phyloP scores from a whole-genome alignment of 2,797 vertebrate species.

The Neostethus bicornis region DNA sequence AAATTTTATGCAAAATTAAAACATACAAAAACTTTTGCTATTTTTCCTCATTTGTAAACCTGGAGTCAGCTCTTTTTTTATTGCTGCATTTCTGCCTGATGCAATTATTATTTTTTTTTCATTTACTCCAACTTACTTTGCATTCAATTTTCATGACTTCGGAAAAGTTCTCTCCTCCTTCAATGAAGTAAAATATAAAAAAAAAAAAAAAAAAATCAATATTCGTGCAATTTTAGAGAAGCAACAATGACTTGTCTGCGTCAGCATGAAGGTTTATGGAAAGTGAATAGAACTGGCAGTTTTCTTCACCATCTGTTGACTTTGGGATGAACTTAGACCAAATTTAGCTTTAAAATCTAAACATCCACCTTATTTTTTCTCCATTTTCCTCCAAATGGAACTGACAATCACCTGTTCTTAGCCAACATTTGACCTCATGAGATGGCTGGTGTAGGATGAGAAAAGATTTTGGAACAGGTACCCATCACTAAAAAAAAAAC shows the following conservation, averaged over 20 bases:
- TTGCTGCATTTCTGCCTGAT: constrained; percentile 13
- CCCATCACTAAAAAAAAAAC: constrained; percentile 90
- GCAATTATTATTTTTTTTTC: constrained; percentile 16
- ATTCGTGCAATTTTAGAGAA: constrained; percentile 6
- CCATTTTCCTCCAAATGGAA: constrained; percentile 78
- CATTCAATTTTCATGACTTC: constrained; percentile 30
- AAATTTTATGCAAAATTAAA: neutral
- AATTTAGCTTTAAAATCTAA: neutral
- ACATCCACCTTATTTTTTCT: neutral
- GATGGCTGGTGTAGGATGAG: constrained; percentile 84
- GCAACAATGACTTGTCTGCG: neutral
- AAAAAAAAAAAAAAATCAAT: neutral
- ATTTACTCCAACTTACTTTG: constrained; percentile 20
- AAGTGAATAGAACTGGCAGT: neutral
- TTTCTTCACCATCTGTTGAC: neutral
- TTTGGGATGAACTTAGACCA: neutral
- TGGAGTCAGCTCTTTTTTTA: constrained; percentile 5
- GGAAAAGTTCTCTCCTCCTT: constrained; percentile 28
- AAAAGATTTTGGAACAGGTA: constrained; percentile 87
- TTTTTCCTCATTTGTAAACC: neutral
- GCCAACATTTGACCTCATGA: constrained; percentile 86
- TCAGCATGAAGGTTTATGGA: constrained; percentile 10
- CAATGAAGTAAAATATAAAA: constrained; percentile 14
- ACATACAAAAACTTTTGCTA: neutral
- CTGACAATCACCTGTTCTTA: constrained; percentile 88